Percentiles rank a stretch among this genome's conserved stretches.
Evolutionary conservation across 1,140 invertebrate genomes (phyloP).

Genomic region (Aphaenogaster rudis): DNA sequence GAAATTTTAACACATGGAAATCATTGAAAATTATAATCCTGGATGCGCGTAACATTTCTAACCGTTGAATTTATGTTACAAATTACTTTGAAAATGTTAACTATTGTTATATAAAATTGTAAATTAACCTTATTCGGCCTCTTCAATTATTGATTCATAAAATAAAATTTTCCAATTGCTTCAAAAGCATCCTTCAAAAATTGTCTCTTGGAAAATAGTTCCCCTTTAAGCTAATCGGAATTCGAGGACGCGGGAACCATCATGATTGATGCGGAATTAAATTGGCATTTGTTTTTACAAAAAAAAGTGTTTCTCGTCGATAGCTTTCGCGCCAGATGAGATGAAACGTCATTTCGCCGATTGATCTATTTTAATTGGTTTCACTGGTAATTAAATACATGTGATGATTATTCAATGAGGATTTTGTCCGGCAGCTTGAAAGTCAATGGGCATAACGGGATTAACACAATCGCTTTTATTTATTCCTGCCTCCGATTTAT

Average conservation of each 20-base stretch:
- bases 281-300: constrained; percentile 49
- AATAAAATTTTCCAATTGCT: neutral
- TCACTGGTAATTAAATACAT: constrained; percentile 32
- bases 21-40: constrained; percentile 2
- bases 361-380: constrained; percentile 52
- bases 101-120: neutral
- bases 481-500: constrained; percentile 38
- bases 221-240: constrained; percentile 46
- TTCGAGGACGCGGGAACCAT: neutral
- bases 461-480: constrained; percentile 51
- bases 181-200: constrained; percentile 8
- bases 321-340: constrained; percentile 29
- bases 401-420: constrained; percentile 4
- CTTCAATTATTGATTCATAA: neutral
- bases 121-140: neutral
- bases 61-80: neutral
- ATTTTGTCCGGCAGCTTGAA: constrained; percentile 26
- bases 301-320: constrained; percentile 21
- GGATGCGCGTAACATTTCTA: neutral
- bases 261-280: constrained; percentile 61
- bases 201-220: constrained; percentile 4
- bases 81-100: constrained; percentile 13
- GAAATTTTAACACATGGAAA: neutral
- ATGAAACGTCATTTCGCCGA: constrained; percentile 39
- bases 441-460: constrained; percentile 36